phyloP scores from a whole-genome alignment of 2,797 vertebrate genomes.

The Thunnus albacares region DNA sequence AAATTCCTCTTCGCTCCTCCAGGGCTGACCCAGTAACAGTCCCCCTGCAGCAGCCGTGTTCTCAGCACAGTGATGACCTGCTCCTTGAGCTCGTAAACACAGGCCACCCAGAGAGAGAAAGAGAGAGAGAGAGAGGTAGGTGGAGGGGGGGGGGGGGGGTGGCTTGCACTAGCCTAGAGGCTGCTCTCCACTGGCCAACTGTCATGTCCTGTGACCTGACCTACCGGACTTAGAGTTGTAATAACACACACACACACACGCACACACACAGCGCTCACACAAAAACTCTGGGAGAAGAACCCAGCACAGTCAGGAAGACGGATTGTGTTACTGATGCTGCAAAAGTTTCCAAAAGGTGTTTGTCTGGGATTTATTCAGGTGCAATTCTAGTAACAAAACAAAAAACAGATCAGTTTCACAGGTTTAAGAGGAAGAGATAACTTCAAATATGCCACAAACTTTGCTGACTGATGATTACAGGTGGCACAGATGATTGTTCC shows the following conservation, averaged over 20 bases:
- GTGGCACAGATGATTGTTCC: conserved; percentile 43
- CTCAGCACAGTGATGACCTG: conserved; percentile 74
- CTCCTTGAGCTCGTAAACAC: conserved; percentile 76
- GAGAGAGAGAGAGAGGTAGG: conserved; percentile 6
- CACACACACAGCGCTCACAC: conserved; percentile 14
- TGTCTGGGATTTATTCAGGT: conserved; percentile 1
- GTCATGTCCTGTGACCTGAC: conserved; percentile 77
- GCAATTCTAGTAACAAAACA: conserved; percentile 12
- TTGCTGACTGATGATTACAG: conserved; percentile 42
- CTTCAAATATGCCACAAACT: conserved; percentile 11
- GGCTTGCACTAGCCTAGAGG: conserved; percentile 53
- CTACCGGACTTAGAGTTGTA: conserved; percentile 51
- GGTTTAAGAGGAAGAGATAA: conserved; percentile 44
- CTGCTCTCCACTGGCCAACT: conserved; percentile 58
- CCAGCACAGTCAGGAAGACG: conserved; percentile 1
- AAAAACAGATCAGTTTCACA: conserved; percentile 6
- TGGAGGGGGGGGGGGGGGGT: neutral
- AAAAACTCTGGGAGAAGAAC: conserved; percentile 4
- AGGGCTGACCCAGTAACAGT: conserved; percentile 65
- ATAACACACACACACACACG: conserved; percentile 51
- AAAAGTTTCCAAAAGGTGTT: conserved; percentile 17
- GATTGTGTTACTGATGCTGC: conserved; percentile 21
- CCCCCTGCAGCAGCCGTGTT: conserved; percentile 67
- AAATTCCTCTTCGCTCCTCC: conserved; percentile 58
- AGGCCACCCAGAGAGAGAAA: conserved; percentile 77